Evolutionary conservation across 2,797 vertebrate genomes (phyloP), one percentile per base, ranked within the genome.

Genomic region (Lutra lutra): DNA sequence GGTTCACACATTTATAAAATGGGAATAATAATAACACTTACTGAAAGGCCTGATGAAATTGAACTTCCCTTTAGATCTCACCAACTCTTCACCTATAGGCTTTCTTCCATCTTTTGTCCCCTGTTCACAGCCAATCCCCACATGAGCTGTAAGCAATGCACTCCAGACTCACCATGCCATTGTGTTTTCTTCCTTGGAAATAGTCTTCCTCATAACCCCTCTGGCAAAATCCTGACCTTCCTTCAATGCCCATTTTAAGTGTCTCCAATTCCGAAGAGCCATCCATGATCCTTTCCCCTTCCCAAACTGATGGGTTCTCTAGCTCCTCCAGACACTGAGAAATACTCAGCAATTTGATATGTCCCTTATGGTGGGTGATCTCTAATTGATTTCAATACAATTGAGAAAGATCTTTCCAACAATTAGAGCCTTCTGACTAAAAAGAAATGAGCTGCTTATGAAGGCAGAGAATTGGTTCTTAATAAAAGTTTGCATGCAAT

Each of bases 381-480:
- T 64, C 82, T 75, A 94, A 96, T 91, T 86, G 88, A 95, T 91
- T 95, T 96, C 83, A 73, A 25, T n/a, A 54, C 77, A 86, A 62
- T 84, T 4, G 11, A 89, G 48, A 20, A 86, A 90, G 88, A 64
- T 29, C 70, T 93, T 82, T 51, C 62, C 91, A 94, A 77, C 70
- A 68, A 56, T 91, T 91, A 86, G 56, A 62, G 60, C 38, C 70
- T 29, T 94, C 73, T n/a, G 60, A 27, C 40, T 84, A 5, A 58
- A 56, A 89, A 70, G 91, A 72, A 46, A 78, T 48, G 73, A 97
- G 66, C 48, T 64, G 14, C 51, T 82, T 79, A 25, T 56, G 58
- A 94, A 94, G 78, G 6, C 38, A 72, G 38, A n/a, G 38, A 66
- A 40, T 56, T n/a, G 51, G 27, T 54, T 32, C 46, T 93, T 70